phyloP scores from a whole-genome alignment of 2,888 invertebrate genomes.

The Dasypogon diadema region DNA sequence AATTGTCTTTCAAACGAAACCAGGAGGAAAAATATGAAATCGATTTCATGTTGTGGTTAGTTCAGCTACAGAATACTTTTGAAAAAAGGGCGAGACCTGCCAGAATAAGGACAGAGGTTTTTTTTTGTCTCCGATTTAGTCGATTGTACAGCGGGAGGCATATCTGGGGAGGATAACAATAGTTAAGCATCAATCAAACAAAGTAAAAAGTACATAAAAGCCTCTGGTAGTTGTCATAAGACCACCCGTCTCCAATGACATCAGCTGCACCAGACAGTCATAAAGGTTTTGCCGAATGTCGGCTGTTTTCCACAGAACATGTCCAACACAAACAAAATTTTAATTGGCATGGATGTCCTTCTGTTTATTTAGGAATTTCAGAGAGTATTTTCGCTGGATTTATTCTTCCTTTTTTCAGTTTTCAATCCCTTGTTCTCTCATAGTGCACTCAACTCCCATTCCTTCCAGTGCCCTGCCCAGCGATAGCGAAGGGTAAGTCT shows the following conservation, averaged over 20 bases:
- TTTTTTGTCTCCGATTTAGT: not conserved
- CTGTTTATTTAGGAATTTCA: slow-evolving; percentile 34
- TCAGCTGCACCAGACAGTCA: not conserved
- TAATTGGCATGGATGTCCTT: slow-evolving; percentile 25
- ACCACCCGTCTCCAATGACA: not conserved
- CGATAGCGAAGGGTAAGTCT: not conserved
- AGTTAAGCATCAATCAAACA: slow-evolving; percentile 27
- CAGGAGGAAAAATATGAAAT: slow-evolving; percentile 14
- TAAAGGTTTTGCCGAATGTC: not conserved
- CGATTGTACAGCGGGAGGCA: slow-evolving; percentile 7
- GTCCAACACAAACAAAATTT: slow-evolving; percentile 32
- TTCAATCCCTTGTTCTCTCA: not conserved
- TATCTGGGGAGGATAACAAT: slow-evolving; percentile 2
- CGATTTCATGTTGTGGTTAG: slow-evolving; percentile 26
- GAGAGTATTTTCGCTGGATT: slow-evolving; percentile 19
- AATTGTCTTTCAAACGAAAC: not conserved
- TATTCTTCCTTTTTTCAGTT: not conserved
- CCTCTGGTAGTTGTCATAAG: slow-evolving; percentile 4
- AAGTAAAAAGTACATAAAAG: slow-evolving; percentile 23
- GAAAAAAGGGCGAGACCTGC: not conserved
- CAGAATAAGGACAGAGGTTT: not conserved
- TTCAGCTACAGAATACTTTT: slow-evolving; percentile 10
- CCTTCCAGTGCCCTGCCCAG: not conserved
- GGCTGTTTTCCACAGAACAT: not conserved
- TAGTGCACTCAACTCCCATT: not conserved